Conservation (phyloP, 2,797 vertebrate genomes). For the Danio choprae region DNA sequence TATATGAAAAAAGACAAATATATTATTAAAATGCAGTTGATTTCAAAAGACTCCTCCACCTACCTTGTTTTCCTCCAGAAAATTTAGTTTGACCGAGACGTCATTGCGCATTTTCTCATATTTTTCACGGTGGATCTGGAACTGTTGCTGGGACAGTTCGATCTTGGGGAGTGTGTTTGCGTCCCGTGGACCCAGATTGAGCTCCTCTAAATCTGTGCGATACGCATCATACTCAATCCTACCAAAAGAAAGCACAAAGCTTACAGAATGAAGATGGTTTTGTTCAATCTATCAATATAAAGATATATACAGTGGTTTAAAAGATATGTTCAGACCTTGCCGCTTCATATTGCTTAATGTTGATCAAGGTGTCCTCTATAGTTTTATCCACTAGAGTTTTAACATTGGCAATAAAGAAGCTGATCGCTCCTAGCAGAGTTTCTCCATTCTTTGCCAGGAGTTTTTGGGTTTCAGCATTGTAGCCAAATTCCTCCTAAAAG, state of each 20-base stretch:
- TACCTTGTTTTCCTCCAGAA: conserved; percentile 99
- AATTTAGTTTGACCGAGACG: conserved; percentile 94
- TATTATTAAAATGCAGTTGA: neutral
- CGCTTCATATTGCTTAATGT: conserved; percentile 96
- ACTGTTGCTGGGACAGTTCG: conserved; percentile 91
- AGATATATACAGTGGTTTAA: neutral
- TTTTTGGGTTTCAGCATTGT: conserved; percentile 98
- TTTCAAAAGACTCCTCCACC: conserved; percentile 20
- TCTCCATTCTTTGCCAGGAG: conserved; percentile 98
- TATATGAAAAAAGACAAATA: neutral
- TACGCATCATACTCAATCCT: conserved; percentile 98
- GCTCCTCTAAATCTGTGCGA: conserved; percentile 95
- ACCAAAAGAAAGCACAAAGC: neutral
- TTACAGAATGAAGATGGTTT: neutral
- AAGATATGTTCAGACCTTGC: conserved; percentile 83
- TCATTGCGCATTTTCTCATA: conserved; percentile 95
- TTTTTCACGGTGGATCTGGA: conserved; percentile 94
- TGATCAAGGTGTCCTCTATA: conserved; percentile 96
- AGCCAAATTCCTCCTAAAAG: conserved; percentile 97
- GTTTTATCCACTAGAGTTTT: conserved; percentile 98
- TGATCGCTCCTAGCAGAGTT: conserved; percentile 94
- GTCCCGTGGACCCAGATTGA: conserved; percentile 95
- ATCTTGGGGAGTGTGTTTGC: conserved; percentile 93
- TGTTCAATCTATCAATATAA: neutral
- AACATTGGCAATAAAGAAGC: conserved; percentile 95